Conservation (phyloP, 1,140 invertebrate genomes). For the Drosophila mauritiana region DNA sequence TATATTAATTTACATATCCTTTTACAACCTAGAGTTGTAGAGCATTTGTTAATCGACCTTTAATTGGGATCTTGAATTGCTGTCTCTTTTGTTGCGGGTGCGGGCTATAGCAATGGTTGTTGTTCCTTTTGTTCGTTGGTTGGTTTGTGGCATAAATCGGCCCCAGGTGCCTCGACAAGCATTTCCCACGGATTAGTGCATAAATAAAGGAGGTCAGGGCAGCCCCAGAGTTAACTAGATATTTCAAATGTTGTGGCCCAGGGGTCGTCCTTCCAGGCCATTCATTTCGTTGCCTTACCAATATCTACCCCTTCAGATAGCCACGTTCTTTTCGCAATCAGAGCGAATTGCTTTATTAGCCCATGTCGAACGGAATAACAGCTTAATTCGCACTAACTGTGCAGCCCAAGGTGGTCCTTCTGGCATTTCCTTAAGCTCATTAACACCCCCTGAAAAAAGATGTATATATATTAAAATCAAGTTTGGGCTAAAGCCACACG, state of each 20-base stretch:
- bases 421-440: slow-evolving; percentile 76
- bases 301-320: slow-evolving; percentile 6
- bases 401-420: slow-evolving; percentile 51
- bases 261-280: slow-evolving; percentile 22
- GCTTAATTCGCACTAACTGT: slow-evolving; percentile 13
- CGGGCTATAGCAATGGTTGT: slow-evolving; percentile 30
- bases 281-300: not conserved
- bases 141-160: slow-evolving; percentile 69
- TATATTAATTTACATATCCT: too few species aligned
- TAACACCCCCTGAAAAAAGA: slow-evolving; percentile 60
- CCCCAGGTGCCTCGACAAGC: slow-evolving; percentile 71
- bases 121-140: slow-evolving; percentile 27
- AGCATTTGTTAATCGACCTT: slow-evolving; percentile 21
- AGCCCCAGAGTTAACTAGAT: slow-evolving; percentile 65
- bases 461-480: not conserved
- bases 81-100: slow-evolving; percentile 56
- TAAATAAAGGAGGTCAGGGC: slow-evolving; percentile 79
- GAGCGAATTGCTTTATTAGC: slow-evolving; percentile 69
- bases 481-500: slow-evolving; percentile 55
- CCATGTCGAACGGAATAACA: slow-evolving; percentile 31
- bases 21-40: not conserved
- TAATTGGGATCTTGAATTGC: not conserved
- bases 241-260: slow-evolving; percentile 61
- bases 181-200: slow-evolving; percentile 80
- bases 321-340: slow-evolving; percentile 16